phyloP scores from a whole-genome alignment of 2,113 vertebrate species.

The Paradisaea rubra region DNA sequence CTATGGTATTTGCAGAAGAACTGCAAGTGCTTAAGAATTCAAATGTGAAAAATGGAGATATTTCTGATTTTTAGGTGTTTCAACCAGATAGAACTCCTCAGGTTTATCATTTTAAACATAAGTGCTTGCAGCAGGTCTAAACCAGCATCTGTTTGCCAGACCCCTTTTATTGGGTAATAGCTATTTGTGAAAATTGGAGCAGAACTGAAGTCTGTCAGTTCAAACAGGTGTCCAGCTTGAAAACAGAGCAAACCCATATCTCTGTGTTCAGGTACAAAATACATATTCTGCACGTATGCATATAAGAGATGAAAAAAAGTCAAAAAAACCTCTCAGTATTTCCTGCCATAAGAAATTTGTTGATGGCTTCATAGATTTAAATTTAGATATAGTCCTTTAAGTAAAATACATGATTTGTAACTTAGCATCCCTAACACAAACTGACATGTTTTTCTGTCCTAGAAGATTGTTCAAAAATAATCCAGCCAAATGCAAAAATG shows the following conservation, averaged over 20 bases:
- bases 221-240: not conserved
- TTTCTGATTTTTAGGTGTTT: not conserved
- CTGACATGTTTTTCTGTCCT: not conserved
- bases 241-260: not conserved
- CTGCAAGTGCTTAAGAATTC: not conserved
- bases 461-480: not conserved
- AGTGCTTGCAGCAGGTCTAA: not conserved
- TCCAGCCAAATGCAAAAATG: not conserved
- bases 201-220: not conserved
- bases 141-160: not conserved
- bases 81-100: not conserved
- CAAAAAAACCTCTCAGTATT: not conserved
- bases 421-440: not conserved
- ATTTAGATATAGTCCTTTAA: not conserved
- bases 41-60: not conserved
- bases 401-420: not conserved
- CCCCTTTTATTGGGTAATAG: not conserved
- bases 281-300: accelerated
- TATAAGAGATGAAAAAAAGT: not conserved
- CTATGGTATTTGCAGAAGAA: not conserved
- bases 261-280: not conserved
- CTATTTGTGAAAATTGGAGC: not conserved
- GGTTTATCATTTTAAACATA: not conserved
- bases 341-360: not conserved
- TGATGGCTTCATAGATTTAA: not conserved